phyloP scores from a whole-genome alignment of 2,888 invertebrate genomes.

The Perizoma flavofasciatum region DNA sequence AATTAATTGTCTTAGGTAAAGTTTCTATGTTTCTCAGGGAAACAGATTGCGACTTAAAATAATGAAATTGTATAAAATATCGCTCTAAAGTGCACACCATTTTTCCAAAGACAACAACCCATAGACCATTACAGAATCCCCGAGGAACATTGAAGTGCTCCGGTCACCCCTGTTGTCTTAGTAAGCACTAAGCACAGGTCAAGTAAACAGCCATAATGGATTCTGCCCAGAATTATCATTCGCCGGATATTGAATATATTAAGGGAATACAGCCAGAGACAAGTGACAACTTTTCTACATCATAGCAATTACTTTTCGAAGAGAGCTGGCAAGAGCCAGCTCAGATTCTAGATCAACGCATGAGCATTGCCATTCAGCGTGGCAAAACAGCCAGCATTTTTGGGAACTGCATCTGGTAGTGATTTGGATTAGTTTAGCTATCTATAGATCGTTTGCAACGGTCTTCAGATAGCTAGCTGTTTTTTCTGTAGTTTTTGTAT shows the following conservation, averaged over 20 bases:
- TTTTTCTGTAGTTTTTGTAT: too few species aligned
- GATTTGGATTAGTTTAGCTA: too few species aligned
- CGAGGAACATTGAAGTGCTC: slow-evolving; percentile 17
- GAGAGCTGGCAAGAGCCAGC: not conserved
- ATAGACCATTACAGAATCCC: slow-evolving; percentile 24
- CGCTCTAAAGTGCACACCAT: not conserved
- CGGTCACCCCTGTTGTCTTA: slow-evolving; percentile 82
- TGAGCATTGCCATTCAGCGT: too few species aligned
- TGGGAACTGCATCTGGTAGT: too few species aligned
- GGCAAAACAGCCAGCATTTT: too few species aligned
- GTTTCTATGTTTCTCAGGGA: too few species aligned
- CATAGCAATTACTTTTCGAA: not conserved
- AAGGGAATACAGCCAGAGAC: slow-evolving; percentile 62
- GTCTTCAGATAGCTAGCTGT: too few species aligned
- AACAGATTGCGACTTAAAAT: too few species aligned
- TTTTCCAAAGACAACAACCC: slow-evolving; percentile 9
- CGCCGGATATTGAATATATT: slow-evolving; percentile 83
- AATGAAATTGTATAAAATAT: too few species aligned
- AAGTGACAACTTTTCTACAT: not conserved
- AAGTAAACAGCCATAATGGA: slow-evolving; percentile 84
- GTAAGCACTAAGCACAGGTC: slow-evolving; percentile 83
- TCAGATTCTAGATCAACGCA: not conserved
- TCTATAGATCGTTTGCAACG: too few species aligned
- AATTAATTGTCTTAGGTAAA: too few species aligned
- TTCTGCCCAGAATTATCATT: slow-evolving; percentile 81